phyloP scores from a whole-genome alignment of 2,888 invertebrate species.

The Proisotoma minuta region DNA sequence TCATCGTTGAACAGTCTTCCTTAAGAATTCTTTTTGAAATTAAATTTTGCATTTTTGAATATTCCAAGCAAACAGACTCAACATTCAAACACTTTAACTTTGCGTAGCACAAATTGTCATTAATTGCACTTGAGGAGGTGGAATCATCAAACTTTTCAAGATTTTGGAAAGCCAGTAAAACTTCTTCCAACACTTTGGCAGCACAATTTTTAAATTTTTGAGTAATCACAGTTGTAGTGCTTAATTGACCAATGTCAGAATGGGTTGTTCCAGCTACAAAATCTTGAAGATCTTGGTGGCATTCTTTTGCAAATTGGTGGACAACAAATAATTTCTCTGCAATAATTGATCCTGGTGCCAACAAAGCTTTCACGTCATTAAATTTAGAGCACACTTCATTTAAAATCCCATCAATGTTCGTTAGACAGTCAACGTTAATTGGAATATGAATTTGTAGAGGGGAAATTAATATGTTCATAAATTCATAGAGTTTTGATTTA shows the following conservation, averaged over 20 bases:
- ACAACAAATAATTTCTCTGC: not conserved
- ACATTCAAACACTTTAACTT: slow-evolving; percentile 49
- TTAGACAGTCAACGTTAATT: not conserved
- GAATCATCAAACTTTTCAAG: slow-evolving; percentile 53
- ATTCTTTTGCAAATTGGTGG: not conserved
- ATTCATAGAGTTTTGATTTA: not conserved
- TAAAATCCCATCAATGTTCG: not conserved
- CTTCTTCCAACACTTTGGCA: slow-evolving; percentile 21
- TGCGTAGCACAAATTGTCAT: slow-evolving; percentile 60
- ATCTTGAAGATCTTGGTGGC: not conserved
- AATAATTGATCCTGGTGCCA: not conserved
- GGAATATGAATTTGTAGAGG: not conserved
- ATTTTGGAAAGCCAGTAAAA: slow-evolving; percentile 33
- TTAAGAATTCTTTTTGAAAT: not conserved
- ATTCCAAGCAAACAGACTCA: slow-evolving; percentile 20
- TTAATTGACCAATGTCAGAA: not conserved
- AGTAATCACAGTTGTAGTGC: not conserved
- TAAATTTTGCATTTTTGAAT: slow-evolving; percentile 18
- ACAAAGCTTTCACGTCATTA: not conserved
- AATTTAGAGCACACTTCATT: not conserved
- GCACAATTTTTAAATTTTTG: not conserved
- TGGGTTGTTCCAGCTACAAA: not conserved
- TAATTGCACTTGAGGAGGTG: slow-evolving; percentile 60
- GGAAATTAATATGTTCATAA: not conserved
- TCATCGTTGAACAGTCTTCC: not conserved